These are phyloP conservation scores for Ictalurus punctatus DNA, from an alignment of 2,113 vertebrate genomes.

Conservation along the genomic window DNA sequence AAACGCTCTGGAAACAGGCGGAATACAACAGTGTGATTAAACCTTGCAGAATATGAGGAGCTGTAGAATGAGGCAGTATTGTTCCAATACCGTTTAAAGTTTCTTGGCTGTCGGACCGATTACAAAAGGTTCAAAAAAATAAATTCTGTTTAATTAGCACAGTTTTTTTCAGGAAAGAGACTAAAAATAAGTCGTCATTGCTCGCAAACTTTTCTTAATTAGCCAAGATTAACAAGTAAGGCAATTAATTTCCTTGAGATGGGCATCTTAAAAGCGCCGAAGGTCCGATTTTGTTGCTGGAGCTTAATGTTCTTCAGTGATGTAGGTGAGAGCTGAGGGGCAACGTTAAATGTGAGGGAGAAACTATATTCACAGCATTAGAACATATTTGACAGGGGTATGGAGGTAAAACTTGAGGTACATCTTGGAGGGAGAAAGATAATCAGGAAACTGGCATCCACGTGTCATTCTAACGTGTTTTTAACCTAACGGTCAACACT, in stretches of 20 bases:
- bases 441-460: too few relatives aligned
- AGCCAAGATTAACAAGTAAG: slow-evolving; percentile 82
- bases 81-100: neutral
- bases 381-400: neutral
- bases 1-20: slow-evolving; percentile 30
- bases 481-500: neutral
- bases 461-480: neutral
- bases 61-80: neutral
- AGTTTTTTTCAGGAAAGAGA: slow-evolving; percentile 4
- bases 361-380: slow-evolving; percentile 25
- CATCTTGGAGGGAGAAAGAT: neutral
- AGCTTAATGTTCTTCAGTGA: slow-evolving; percentile 39
- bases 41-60: neutral
- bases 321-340: slow-evolving; percentile 37
- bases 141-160: neutral
- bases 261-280: slow-evolving; percentile 74
- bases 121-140: neutral
- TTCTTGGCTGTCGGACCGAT: neutral
- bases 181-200: slow-evolving; percentile 8
- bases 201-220: slow-evolving; percentile 74
- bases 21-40: slow-evolving; percentile 31
- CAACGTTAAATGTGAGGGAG: slow-evolving; percentile 32
- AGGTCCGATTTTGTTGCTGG: slow-evolving; percentile 77
- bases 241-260: slow-evolving; percentile 81
- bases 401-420: neutral